Evolutionary conservation across 1,140 invertebrate genomes (phyloP), one percentile per base, ranked within the genome.

Genomic region (Centruroides vittatus): DNA sequence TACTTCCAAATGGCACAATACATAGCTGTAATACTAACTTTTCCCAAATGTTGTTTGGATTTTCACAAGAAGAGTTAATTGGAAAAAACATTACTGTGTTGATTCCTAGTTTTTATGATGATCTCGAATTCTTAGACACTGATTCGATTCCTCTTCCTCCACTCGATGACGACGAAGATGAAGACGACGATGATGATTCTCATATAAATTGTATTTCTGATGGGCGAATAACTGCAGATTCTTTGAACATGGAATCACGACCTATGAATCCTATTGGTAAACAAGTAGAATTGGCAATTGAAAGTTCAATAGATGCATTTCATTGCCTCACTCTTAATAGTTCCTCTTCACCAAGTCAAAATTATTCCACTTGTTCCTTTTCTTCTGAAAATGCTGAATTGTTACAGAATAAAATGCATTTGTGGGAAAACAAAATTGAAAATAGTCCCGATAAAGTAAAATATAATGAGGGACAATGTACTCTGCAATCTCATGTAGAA

Each of bases 21-120:
- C 78, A 81, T n/a, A 81, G 79, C 10, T 81, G 81, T 62, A 85
- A 85, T 70, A 78, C 82, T 65, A 81, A 82, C 67, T 84, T 85
- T 67, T 77, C 81, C 0, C 77, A 79, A 68, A 70, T 84, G 36
- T 78, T 83, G 12, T 83, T 84, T 69, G 82, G 83, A 7, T 84
- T 82, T 68, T 68, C 76, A 0, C 76, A 80, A 64, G 71, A 74
- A 0, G 79, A 83, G 65, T 76, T 84, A 0, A 71, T 82, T 35
- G 80, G 79, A 35, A 79, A 68, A 66, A 65, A 64, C 57, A 65
- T 69, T 9, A 62, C 61, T 12, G 36, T 48, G 10, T 47, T 69
- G 10, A 68, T 69, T 35, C 67, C 67, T 13, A 61, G 60, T 12
- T 69, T 69, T 55, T 65, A 68, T 47, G 67, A 69, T 50, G 67